Percentiles rank a stretch among this genome's conserved stretches.
phyloP scores from a whole-genome alignment of 2,797 vertebrate species.

The Pteropus rufus region DNA sequence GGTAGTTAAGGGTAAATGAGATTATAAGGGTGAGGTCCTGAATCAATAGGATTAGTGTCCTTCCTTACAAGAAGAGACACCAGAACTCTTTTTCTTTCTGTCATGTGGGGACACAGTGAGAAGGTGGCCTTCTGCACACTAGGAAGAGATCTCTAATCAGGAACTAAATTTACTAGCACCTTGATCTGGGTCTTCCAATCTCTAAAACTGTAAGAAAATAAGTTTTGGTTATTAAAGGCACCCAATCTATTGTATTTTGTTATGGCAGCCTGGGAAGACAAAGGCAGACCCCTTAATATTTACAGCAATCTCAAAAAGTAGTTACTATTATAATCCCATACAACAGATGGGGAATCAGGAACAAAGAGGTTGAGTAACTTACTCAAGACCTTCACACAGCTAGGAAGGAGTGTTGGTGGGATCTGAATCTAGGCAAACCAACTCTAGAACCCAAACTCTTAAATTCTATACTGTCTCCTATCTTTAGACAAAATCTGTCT shows the following conservation, averaged over 20 bases:
- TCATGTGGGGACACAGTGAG: neutral
- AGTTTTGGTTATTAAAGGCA: neutral
- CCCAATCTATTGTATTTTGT: neutral
- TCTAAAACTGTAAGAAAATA: neutral
- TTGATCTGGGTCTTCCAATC: neutral
- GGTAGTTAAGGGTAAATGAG: neutral
- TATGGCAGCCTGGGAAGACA: neutral
- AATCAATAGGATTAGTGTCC: neutral
- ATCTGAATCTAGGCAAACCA: neutral
- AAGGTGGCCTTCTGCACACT: rapidly evolving
- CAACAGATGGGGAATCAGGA: neutral
- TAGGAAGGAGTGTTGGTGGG: neutral
- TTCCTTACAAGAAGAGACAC: neutral
- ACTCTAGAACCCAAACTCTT: neutral
- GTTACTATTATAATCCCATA: too few relatives aligned
- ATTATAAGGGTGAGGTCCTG: neutral
- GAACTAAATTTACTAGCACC: neutral
- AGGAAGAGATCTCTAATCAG: neutral
- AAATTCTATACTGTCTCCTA: neutral
- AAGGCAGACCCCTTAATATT: neutral
- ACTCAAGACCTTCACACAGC: neutral
- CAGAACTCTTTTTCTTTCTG: neutral
- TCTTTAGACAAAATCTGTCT: neutral
- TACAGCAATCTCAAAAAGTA: neutral
- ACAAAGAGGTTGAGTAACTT: neutral